Base-by-base conservation (phyloP, 2,888 invertebrate species). In the Neocrepidodera transversa region DNA sequence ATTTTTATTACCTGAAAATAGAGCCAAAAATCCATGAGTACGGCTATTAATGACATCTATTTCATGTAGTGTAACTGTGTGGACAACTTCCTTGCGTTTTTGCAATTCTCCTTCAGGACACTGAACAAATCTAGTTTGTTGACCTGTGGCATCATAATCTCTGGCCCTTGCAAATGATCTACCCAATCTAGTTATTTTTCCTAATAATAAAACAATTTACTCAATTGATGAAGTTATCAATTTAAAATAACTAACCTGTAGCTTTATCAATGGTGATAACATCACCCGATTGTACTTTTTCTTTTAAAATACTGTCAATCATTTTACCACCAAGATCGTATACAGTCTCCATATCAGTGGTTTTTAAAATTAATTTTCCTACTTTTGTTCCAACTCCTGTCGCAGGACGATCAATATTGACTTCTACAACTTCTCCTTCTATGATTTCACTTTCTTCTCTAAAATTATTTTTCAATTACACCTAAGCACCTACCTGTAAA, bases 291-390 rank as follows among this genome's bases (percentile, higher is more conserved):
- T 93, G 93, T 1, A 94, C 93, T 83, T 97, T 97, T 74, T 98
- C 97, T 74, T 97, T 97, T 70, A 95, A 88, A 56, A 97, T 85
- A 52, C 94, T 93, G 78, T 98, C 97, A 53, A 98, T 97, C 90
- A 98, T 97, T 83, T 98, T 98, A 49, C 92, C 91, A 1, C 99
- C 99, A 76, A 99, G 85, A 78, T 99, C 99, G 77, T 99, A 99
- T 65, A 97, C 92, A 0, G 99, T 98, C 80, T 99, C 99, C 99
- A 99, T 99, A 79, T 99, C 99, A 0, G 97, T 98, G 0, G 99
- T 99, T 82, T 99, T 99, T 42, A 99, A 82, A 0, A 97, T 98
- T 28, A 99, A 83, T 72, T 98, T 94, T 1, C 97, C 97, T 40
- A 95, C 88, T 78, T 93, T 88, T 0, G 92, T 90, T 0, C 93